Base-by-base conservation (phyloP, 1,140 invertebrate genomes). In the Papilio machaon region DNA sequence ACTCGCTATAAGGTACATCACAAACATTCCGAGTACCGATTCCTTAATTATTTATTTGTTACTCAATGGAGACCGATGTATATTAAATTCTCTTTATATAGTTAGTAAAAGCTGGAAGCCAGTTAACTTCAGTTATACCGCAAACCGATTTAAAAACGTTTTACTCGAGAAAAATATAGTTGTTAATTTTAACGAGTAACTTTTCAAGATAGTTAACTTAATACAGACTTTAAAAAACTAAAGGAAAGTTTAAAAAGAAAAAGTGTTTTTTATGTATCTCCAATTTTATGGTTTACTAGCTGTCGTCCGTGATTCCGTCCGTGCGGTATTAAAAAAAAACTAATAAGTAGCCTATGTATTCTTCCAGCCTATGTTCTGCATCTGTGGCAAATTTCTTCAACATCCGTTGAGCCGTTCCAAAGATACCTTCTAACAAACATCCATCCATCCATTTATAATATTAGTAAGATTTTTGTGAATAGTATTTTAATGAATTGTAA, bases 131-230 rank as follows among this genome's bases (percentile, higher is more conserved):
- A 35, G 64, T 70, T 70, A 11, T 23, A 70, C 64, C 64, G 64
- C 30, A 70, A 38, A 70, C 11, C 64, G 64, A 70, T 35, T 60
- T 60, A 67, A 35, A 17, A 67, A 67, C 23, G 5, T 67, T 70
- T 70, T 6, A 70, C 30, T 38, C 30, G 13, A 70, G 64, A 70
- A 67, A 67, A 67, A 70, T 70, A 70, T 15, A 70, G 64, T 70
- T 70, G 64, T 70, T 70, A 70, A 70, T 70, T 70, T 70, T 70
- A 70, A 70, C 64, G 64, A 70, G 23, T 70, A 35, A 70, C 30
- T 70, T 64, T 70, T 35, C 23, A 15, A 5, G 13, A 70, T 70
- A 70, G 64, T 15, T 70, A 38, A 30, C 30, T 35, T 70, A 35
- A 35, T 38, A 35, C 35, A 13, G 64, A 38, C 11, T 70, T 35